A percentile compares a stretch with the other conserved stretches of the same genome.
phyloP scores from a whole-genome alignment of 2,888 invertebrate species.

The Monochamus alternatus region DNA sequence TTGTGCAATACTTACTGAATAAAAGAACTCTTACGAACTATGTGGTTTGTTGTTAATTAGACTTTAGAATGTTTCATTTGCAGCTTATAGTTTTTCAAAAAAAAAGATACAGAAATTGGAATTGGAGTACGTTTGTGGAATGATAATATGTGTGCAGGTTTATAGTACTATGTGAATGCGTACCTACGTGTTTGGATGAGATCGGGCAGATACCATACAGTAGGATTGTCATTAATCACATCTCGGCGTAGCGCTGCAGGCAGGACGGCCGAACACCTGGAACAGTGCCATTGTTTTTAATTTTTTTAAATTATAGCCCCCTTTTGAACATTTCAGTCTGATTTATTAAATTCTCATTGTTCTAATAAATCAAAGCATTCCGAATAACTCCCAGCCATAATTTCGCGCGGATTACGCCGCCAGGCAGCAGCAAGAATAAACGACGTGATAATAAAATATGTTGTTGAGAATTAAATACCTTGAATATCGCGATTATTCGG shows the following conservation, averaged over 20 bases:
- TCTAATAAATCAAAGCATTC: constrained; percentile 47
- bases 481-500: constrained; percentile 30
- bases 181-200: constrained; percentile 52
- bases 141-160: not conserved
- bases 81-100: too few species aligned
- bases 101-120: not conserved
- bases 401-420: constrained; percentile 19
- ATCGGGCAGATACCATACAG: constrained; percentile 66
- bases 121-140: not conserved
- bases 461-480: constrained; percentile 18
- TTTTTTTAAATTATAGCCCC: constrained; percentile 51
- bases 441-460: constrained; percentile 17
- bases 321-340: constrained; percentile 50
- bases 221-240: constrained; percentile 70
- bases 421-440: constrained; percentile 32
- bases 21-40: too few species aligned
- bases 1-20: too few species aligned
- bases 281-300: constrained; percentile 64
- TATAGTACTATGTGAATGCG: constrained; percentile 33
- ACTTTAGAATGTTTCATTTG: too few species aligned
- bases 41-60: too few species aligned
- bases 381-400: constrained; percentile 29
- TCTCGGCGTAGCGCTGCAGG: constrained; percentile 57
- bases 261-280: constrained; percentile 65
- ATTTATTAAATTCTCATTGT: constrained; percentile 52